These are phyloP conservation scores for Eurois occulta DNA, from an alignment of 2,888 invertebrate genomes.

Conservation along the genomic window DNA sequence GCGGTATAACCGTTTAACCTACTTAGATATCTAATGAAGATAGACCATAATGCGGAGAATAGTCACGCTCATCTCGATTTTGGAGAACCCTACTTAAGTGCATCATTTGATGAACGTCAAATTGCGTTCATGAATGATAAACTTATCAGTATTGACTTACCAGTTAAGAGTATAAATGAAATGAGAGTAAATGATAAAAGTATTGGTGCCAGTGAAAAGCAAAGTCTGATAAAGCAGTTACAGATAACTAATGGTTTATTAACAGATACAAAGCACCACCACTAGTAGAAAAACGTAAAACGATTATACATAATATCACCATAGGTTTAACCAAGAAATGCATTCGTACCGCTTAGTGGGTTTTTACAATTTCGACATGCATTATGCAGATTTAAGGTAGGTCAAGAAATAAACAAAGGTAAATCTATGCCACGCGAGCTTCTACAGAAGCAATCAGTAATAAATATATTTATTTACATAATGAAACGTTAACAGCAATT, in stretches of 20 bases:
- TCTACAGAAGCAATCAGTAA: slow-evolving; percentile 52
- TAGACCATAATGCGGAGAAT: slow-evolving; percentile 34
- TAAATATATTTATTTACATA: slow-evolving; percentile 53
- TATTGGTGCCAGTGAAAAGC: neutral
- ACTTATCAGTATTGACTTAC: neutral
- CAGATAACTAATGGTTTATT: neutral
- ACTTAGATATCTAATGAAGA: slow-evolving; percentile 50
- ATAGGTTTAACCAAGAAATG: slow-evolving; percentile 12
- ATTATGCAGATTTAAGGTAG: slow-evolving; percentile 54
- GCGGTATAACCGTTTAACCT: slow-evolving; percentile 30
- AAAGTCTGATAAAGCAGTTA: neutral
- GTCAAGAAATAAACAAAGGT: slow-evolving; percentile 41
- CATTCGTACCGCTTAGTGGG: slow-evolving; percentile 28
- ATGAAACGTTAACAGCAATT: slow-evolving; percentile 55
- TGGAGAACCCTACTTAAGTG: slow-evolving; percentile 9
- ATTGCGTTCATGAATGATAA: neutral
- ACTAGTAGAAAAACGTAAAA: neutral
- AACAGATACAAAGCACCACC: neutral
- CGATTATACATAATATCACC: neutral
- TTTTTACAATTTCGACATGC: slow-evolving; percentile 43
- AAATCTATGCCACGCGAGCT: slow-evolving; percentile 46
- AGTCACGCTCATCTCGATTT: slow-evolving; percentile 43
- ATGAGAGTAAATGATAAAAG: neutral
- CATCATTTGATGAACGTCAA: slow-evolving; percentile 35
- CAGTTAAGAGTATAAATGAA: neutral